Percentiles rank a stretch among this genome's conserved stretches.
Evolutionary conservation across 1,140 invertebrate genomes (phyloP).

Genomic region (Drosophila asahinai): DNA sequence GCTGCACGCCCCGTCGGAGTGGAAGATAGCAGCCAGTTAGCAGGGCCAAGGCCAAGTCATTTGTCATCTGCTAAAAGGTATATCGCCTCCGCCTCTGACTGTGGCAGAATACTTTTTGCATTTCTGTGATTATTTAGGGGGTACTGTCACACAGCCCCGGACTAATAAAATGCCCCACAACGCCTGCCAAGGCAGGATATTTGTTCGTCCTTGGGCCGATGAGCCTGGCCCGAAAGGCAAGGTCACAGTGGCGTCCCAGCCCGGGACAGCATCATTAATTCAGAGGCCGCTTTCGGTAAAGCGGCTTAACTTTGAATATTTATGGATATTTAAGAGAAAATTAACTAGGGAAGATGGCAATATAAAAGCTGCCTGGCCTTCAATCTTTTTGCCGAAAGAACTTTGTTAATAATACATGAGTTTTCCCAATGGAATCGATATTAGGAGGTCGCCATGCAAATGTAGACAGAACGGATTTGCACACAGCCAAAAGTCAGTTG

Average conservation of each 20-base stretch:
- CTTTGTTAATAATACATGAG: slow-evolving; percentile 6
- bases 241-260: slow-evolving; percentile 44
- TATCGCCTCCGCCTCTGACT: slow-evolving; percentile 1
- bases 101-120: slow-evolving; percentile 16
- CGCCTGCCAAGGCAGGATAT: slow-evolving; percentile 32
- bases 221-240: slow-evolving; percentile 30
- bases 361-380: not conserved
- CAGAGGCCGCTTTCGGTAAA: slow-evolving; percentile 34
- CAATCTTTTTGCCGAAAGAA: not conserved
- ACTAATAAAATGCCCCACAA: slow-evolving; percentile 69
- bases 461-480: slow-evolving; percentile 11
- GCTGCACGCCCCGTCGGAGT: slow-evolving; percentile 8
- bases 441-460: slow-evolving; percentile 1
- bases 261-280: slow-evolving; percentile 70
- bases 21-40: slow-evolving; percentile 30
- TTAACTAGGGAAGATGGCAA: slow-evolving; percentile 7
- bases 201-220: slow-evolving; percentile 36
- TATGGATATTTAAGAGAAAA: slow-evolving; percentile 49
- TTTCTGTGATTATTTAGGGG: slow-evolving; percentile 49
- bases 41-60: slow-evolving; percentile 54
- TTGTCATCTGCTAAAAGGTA: slow-evolving; percentile 42
- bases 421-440: slow-evolving; percentile 19
- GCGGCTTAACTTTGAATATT: slow-evolving; percentile 54
- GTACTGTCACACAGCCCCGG: slow-evolving; percentile 27
- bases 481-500: slow-evolving; percentile 29